Conservation (phyloP, 2,797 vertebrate species). For the Paramormyrops hopkinsi region DNA sequence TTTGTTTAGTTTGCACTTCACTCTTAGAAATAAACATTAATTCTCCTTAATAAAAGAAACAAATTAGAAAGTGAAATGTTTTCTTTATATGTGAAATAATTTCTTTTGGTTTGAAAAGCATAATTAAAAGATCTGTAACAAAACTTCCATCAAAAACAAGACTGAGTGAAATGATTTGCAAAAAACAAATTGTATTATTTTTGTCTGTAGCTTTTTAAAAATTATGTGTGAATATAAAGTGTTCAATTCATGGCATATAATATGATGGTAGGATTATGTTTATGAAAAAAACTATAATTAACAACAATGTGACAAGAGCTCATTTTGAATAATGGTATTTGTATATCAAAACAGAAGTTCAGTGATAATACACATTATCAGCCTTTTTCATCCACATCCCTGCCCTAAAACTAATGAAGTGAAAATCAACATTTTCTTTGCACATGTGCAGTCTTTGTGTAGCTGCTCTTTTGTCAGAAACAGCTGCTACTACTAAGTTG, state of each 20-base stretch:
- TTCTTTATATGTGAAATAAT: background rate
- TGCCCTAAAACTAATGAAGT: background rate
- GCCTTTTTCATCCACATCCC: background rate
- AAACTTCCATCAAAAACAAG: background rate
- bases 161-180: background rate
- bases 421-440: background rate
- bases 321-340: background rate
- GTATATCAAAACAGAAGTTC: background rate
- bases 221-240: background rate
- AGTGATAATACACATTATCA: background rate
- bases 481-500: background rate
- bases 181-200: constrained; percentile 1
- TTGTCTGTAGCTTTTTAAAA: background rate
- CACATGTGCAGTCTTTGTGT: background rate
- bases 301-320: background rate
- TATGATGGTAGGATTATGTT: background rate
- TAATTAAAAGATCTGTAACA: background rate
- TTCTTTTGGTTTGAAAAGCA: background rate
- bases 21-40: background rate
- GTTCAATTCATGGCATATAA: background rate
- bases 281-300: background rate
- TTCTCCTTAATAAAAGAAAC: background rate
- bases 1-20: background rate
- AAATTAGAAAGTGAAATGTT: background rate
- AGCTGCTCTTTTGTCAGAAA: background rate